Evolutionary conservation across 2,113 vertebrate species (phyloP), one percentile per base, ranked within the genome.

Genomic region (Melanerpes formicivorus): DNA sequence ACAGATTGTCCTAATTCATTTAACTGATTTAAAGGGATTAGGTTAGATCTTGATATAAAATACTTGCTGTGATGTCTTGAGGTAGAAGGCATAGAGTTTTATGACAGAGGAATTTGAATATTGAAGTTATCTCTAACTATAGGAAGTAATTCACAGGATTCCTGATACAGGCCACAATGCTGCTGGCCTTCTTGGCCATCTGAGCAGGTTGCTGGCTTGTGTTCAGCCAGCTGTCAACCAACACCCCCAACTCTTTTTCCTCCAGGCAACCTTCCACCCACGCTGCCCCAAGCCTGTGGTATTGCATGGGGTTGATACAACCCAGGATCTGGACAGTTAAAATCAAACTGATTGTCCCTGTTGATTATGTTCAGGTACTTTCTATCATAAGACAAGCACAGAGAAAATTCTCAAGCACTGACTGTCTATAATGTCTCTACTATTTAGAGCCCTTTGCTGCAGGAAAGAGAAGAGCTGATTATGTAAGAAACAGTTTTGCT

Each of bases 281-380:
- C 50, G 22, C 21, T 52, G 50, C 11, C 22, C 7, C 50, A 52
- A 25, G 50, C 50, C 50, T 52, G 50, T 23, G 22, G 50, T 52
- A 25, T 52, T 52, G 50, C 50, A 52, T 52, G 50, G 50, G 22
- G 50, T 52, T 52, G 22, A 23, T 52, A 52, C 6, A 11, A 52
- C 50, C 23, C 50, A 52, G 23, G 50, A 52, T 22, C 50, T 22
- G 19, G 16, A 59, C 14, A 69, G 6, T 65, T 78, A 48, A 88
- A 77, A 34, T 75, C 34, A 76, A 10, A 73, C 34, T 0, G 0
- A 7, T 27, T 70, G 2, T 46, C 21, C 8, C 18, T 90, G 25
- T 69, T 81, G 46, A 21, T 73, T 80, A 30, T 32, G 11, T 4
- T 66, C 14, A 65, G 11, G 6, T 69, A 52, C 63, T 82, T 8